These are phyloP conservation scores for Lagenorhynchus albirostris DNA, from an alignment of 2,113 vertebrate species.

Conservation along the genomic window DNA sequence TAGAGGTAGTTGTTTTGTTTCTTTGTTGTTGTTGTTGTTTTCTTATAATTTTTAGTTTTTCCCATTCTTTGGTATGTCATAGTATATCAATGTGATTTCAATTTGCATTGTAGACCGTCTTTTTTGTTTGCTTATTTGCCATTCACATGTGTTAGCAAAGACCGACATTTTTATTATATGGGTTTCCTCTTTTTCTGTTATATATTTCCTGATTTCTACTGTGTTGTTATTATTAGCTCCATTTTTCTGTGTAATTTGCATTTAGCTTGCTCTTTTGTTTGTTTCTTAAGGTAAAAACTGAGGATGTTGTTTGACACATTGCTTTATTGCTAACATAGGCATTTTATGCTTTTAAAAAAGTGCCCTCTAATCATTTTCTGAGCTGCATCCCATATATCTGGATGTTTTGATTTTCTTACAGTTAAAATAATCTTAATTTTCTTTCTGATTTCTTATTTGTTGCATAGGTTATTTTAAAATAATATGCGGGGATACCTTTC, in stretches of 20 bases:
- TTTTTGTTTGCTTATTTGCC: not conserved
- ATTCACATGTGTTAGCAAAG: not conserved
- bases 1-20: not conserved
- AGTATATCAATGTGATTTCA: not conserved
- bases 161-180: not conserved
- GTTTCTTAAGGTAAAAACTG: not conserved
- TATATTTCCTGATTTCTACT: not conserved
- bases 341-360: not conserved
- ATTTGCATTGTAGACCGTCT: not conserved
- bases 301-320: not conserved
- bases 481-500: not conserved
- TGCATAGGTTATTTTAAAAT: not conserved
- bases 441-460: not conserved
- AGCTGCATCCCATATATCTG: not conserved
- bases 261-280: not conserved
- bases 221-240: not conserved
- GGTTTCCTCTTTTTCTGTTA: not conserved
- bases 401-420: not conserved
- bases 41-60: not conserved
- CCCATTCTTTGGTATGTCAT: not conserved
- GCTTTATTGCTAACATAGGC: not conserved
- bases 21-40: not conserved
- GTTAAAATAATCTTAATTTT: not conserved
- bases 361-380: not conserved
- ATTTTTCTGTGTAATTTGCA: not conserved